A percentile compares a stretch with the other conserved stretches of the same genome.
Evolutionary conservation across 2,888 invertebrate genomes (phyloP).

Genomic region (Apodemia mormo): DNA sequence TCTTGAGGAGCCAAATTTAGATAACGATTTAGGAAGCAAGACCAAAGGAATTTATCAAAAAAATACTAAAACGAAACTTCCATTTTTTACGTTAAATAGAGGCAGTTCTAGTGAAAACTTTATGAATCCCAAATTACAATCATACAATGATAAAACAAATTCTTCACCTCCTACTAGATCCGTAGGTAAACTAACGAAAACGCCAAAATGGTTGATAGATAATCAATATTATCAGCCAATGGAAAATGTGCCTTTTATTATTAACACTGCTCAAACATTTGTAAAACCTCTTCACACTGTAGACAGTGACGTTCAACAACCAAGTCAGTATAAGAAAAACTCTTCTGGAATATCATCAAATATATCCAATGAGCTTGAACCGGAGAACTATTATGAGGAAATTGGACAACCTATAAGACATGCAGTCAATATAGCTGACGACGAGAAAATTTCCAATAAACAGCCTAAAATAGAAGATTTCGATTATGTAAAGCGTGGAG

Average conservation of each 20-base stretch:
- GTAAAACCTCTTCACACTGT: slow-evolving; percentile 38
- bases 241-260: slow-evolving; percentile 62
- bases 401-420: slow-evolving; percentile 54
- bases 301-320: slow-evolving; percentile 27
- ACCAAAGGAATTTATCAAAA: slow-evolving; percentile 60
- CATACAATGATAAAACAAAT: slow-evolving; percentile 41
- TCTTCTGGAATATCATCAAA: neutral
- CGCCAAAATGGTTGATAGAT: slow-evolving; percentile 63
- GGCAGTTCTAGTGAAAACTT: slow-evolving; percentile 50
- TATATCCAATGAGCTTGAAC: slow-evolving; percentile 46
- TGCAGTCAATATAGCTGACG: slow-evolving; percentile 62
- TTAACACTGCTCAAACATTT: slow-evolving; percentile 53
- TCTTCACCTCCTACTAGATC: slow-evolving; percentile 41
- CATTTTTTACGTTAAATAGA: slow-evolving; percentile 55
- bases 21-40: slow-evolving; percentile 36
- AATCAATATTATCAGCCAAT: slow-evolving; percentile 71
- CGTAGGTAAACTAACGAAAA: slow-evolving; percentile 57
- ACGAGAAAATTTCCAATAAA: slow-evolving; percentile 64
- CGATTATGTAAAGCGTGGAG: slow-evolving; percentile 57
- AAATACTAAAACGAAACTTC: slow-evolving; percentile 57
- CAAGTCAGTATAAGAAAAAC: neutral
- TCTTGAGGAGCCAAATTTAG: slow-evolving; percentile 22
- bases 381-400: slow-evolving; percentile 73
- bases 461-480: slow-evolving; percentile 51
- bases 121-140: slow-evolving; percentile 44